A percentile compares a stretch with the other conserved stretches of the same genome.
These are phyloP conservation scores for Ophioninae sp. DNA, from an alignment of 2,888 invertebrate species.

Conservation along the genomic window DNA sequence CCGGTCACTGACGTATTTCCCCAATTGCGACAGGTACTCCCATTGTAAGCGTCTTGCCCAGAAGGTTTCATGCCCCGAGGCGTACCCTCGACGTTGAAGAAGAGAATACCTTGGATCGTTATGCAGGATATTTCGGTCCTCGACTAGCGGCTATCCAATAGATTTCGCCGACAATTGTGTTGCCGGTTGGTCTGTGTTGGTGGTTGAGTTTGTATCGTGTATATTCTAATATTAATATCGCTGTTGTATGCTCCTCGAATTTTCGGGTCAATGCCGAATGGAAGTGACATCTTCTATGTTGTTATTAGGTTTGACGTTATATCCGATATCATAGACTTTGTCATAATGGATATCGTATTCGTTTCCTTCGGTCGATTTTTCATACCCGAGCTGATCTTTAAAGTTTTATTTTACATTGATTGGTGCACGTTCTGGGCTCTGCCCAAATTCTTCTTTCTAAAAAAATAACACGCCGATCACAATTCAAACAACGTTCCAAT, in stretches of 20 bases:
- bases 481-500: too few species aligned
- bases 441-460: too few species aligned
- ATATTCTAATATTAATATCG: conserved; percentile 3
- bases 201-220: conserved; percentile 9
- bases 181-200: background rate
- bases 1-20: conserved; percentile 69
- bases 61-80: conserved; percentile 48
- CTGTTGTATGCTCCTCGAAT: background rate
- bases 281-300: background rate
- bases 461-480: too few species aligned
- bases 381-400: too few species aligned
- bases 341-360: too few species aligned
- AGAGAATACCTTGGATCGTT: conserved; percentile 35
- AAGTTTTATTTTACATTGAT: too few species aligned
- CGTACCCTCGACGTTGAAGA: conserved; percentile 41
- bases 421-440: too few species aligned
- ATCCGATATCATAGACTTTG: too few species aligned
- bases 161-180: conserved; percentile 12
- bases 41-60: conserved; percentile 71
- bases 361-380: too few species aligned
- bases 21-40: conserved; percentile 75
- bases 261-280: background rate
- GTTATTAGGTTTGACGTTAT: too few species aligned
- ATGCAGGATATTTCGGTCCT: conserved; percentile 23
- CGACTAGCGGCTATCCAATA: conserved; percentile 32